These are phyloP conservation scores for Xestia rhomboidea DNA, from an alignment of 2,888 invertebrate species.

Conservation along the genomic window DNA sequence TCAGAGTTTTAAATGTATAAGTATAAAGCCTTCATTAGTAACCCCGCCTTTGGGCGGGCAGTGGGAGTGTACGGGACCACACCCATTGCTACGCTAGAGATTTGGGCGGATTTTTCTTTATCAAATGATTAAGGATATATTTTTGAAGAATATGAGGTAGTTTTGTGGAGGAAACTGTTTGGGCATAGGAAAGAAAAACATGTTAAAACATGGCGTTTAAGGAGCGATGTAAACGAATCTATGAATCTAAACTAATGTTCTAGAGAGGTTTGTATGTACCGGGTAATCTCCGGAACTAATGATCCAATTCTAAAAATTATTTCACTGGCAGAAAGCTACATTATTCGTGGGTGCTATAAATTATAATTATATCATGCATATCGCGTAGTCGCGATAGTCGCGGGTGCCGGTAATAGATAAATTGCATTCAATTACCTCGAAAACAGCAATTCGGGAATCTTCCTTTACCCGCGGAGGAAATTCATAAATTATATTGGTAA, in stretches of 20 bases:
- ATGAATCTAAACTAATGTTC: too few relatives aligned
- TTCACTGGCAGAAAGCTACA: too few relatives aligned
- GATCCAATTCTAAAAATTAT: too few relatives aligned
- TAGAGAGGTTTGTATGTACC: too few relatives aligned
- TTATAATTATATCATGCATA: too few relatives aligned
- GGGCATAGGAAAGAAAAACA: neutral
- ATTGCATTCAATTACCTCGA: neutral
- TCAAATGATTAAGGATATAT: neutral
- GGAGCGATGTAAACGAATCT: neutral
- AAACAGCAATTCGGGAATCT: neutral
- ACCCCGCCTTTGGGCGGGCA: constrained; percentile 80
- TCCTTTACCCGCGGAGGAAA: neutral
- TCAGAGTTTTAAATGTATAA: constrained; percentile 56
- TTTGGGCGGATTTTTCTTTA: constrained; percentile 55
- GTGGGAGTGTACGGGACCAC: constrained; percentile 70
- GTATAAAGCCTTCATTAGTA: constrained; percentile 78
- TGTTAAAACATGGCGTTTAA: neutral
- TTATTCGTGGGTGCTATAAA: too few relatives aligned
- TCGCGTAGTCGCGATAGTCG: too few relatives aligned
- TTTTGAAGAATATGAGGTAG: neutral
- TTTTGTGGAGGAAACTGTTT: neutral
- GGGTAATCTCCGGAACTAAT: too few relatives aligned
- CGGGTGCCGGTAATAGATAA: neutral
- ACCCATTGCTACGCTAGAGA: constrained; percentile 61
- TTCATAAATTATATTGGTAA: neutral